Evolutionary conservation across 2,888 invertebrate species (phyloP).

Genomic region (Calameuta idolon): DNA sequence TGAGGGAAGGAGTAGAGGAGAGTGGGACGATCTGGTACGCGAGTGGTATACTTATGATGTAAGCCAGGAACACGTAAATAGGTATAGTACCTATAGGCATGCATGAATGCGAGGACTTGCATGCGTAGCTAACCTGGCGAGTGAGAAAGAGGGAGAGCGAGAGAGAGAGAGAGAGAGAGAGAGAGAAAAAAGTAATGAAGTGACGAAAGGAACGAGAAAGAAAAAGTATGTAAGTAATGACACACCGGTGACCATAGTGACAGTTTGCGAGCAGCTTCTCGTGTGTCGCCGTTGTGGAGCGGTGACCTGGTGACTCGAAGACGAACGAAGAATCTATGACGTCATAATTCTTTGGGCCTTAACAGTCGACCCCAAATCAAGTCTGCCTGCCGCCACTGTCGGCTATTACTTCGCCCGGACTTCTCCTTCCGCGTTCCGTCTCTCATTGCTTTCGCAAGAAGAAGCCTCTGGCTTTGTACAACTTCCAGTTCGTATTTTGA

Average conservation of each 20-base stretch:
- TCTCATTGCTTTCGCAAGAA: not conserved
- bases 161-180: not conserved
- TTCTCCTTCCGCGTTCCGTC: not conserved
- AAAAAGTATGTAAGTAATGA: not conserved
- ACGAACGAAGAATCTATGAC: not conserved
- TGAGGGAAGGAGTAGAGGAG: not conserved
- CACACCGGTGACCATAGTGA: not conserved
- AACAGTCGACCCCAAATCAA: not conserved
- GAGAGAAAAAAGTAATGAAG: slow-evolving; percentile 1
- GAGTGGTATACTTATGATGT: not conserved
- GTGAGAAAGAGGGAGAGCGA: not conserved
- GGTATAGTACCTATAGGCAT: not conserved
- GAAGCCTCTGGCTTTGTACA: not conserved
- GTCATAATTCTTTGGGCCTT: not conserved
- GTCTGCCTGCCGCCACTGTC: not conserved
- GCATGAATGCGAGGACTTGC: not conserved
- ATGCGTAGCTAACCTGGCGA: not conserved
- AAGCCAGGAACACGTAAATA: slow-evolving; percentile 3
- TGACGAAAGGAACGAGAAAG: not conserved
- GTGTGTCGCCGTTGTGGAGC: not conserved
- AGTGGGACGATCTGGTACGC: not conserved
- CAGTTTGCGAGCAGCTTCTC: not conserved
- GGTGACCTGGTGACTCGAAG: not conserved
- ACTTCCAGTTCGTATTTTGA: not conserved
- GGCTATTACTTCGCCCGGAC: not conserved